Evolutionary conservation across 2,797 vertebrate genomes (phyloP).

Genomic region (Pipistrellus nathusii): DNA sequence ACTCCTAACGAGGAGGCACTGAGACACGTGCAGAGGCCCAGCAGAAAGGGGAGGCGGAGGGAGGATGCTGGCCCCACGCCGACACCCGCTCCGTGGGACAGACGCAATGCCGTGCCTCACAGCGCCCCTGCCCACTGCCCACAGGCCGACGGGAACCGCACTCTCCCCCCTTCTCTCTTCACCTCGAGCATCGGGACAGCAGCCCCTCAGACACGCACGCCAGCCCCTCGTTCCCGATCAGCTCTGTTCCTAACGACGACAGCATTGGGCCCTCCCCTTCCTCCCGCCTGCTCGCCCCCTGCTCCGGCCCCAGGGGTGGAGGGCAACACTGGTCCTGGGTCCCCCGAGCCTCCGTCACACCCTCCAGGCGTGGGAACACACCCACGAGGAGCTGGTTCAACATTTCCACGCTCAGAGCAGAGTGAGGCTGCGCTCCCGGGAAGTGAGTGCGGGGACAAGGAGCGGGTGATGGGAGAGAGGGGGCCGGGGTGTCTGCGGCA

Average conservation of each 20-base stretch:
- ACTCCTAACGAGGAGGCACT: too few species aligned
- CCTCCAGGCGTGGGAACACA: background rate
- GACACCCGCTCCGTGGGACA: rapidly evolving
- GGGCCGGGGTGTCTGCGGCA: background rate
- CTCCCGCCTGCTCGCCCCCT: background rate
- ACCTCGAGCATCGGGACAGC: background rate
- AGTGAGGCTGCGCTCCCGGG: background rate
- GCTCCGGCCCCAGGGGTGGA: background rate
- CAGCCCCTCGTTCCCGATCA: background rate
- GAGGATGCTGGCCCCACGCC: background rate
- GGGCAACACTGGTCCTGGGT: background rate
- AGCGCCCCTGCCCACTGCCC: background rate
- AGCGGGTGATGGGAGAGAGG: background rate
- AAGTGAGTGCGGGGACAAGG: background rate
- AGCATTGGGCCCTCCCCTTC: background rate
- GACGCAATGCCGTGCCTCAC: background rate
- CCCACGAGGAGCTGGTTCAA: background rate
- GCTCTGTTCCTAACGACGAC: background rate
- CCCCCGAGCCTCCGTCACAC: background rate
- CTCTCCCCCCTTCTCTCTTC: background rate
- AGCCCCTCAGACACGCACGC: background rate
- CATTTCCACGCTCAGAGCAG: background rate
- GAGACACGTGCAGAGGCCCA: too few species aligned
- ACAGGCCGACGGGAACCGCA: too few species aligned
- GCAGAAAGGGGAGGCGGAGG: background rate